Percentiles rank a stretch among this genome's conserved stretches.
Conservation (phyloP, 2,888 invertebrate genomes). For the Agrypnus murinus region DNA sequence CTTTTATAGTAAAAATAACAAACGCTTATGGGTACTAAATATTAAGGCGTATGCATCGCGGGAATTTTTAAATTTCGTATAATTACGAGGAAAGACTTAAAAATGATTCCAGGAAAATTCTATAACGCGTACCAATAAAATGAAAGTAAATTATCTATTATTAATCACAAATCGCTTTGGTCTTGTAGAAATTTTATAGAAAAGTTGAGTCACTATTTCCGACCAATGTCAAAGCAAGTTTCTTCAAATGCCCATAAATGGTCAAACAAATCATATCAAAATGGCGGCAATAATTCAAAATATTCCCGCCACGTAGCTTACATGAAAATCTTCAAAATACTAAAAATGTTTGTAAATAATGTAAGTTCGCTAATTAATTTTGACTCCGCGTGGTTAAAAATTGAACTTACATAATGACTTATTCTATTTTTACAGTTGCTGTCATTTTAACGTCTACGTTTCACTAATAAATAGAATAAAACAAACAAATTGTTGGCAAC, state of each 20-base stretch:
- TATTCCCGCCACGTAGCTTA: slow-evolving; percentile 69
- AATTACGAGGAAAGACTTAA: not conserved
- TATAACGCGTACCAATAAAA: not conserved
- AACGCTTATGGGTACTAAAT: slow-evolving; percentile 55
- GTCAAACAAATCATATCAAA: slow-evolving; percentile 72
- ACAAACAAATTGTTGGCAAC: too few species aligned
- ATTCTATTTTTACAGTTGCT: too few species aligned
- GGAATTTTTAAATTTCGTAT: slow-evolving; percentile 59
- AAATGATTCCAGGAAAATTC: not conserved
- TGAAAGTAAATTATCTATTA: not conserved
- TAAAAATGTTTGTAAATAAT: too few species aligned
- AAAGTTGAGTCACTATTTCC: slow-evolving; percentile 56
- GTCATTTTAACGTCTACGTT: too few species aligned
- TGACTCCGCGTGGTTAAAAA: too few species aligned
- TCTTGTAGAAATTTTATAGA: slow-evolving; percentile 19
- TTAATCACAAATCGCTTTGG: not conserved
- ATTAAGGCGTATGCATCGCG: slow-evolving; percentile 58
- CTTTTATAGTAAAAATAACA: slow-evolving; percentile 5
- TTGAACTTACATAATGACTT: too few species aligned
- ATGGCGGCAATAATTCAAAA: slow-evolving; percentile 68
- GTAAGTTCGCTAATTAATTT: too few species aligned
- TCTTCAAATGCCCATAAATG: slow-evolving; percentile 79
- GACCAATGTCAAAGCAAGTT: slow-evolving; percentile 75
- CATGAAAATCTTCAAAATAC: too few species aligned
- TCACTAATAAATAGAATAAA: too few species aligned